These are phyloP conservation scores for Metellina segmentata DNA, from an alignment of 2,888 invertebrate genomes.

Conservation along the genomic window DNA sequence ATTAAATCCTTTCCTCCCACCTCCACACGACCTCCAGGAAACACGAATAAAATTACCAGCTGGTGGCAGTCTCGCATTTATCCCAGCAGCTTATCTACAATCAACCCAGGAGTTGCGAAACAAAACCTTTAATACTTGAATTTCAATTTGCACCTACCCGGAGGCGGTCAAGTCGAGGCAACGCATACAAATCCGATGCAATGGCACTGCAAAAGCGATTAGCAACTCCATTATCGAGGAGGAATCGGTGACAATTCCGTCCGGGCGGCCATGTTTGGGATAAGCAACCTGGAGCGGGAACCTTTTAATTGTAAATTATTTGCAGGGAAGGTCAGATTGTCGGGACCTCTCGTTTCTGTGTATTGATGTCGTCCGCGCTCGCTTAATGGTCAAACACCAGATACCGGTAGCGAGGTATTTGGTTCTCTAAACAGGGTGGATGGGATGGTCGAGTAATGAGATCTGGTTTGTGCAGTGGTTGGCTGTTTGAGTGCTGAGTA, in stretches of 20 bases:
- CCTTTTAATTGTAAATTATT: constrained; percentile 42
- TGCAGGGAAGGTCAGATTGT: neutral
- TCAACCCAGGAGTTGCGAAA: neutral
- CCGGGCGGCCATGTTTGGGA: neutral
- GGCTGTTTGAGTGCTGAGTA: too few relatives aligned
- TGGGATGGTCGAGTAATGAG: neutral
- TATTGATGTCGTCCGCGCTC: neutral
- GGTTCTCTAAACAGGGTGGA: neutral
- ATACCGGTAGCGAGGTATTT: neutral
- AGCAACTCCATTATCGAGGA: neutral
- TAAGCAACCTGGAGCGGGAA: neutral
- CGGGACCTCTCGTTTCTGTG: neutral
- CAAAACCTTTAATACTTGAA: neutral
- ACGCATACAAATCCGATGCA: neutral
- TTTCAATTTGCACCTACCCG: neutral
- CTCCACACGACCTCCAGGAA: too few relatives aligned
- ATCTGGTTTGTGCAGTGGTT: too few relatives aligned
- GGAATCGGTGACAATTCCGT: constrained; percentile 1
- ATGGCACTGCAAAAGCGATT: neutral
- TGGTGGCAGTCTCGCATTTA: too few relatives aligned
- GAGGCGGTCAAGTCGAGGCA: neutral
- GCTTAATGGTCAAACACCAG: constrained; percentile 18
- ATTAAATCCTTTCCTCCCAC: too few relatives aligned
- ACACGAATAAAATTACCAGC: too few relatives aligned
- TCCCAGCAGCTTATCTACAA: too few relatives aligned